Evolutionary conservation across 2,113 vertebrate genomes (phyloP), one percentile per base, ranked within the genome.

Genomic region (Sinocyclocheilus rhinocerous): DNA sequence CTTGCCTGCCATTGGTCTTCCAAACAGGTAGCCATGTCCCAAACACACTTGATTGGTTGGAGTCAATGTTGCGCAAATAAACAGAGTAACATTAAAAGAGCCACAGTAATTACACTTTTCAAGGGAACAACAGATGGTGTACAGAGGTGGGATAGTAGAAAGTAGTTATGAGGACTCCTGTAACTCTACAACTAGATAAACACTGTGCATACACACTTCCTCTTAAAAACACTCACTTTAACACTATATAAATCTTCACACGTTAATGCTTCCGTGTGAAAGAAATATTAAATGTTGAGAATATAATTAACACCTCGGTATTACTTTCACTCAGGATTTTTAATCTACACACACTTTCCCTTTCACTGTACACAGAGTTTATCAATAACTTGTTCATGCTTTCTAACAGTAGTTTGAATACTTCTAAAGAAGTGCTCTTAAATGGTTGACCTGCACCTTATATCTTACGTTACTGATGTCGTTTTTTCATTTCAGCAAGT

Each of bases 201-300:
- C 20, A 42, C 18, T 42, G 36, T 42, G 22, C 24, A 80, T 61
- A 6, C 18, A 22, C 29, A 22, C 76, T 12, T 77, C 59, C 7
- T 76, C 48, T 11, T 10, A 52, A 55, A 55, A 55, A 36, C 50
- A n/a, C 52, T 57, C 6, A 24, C 57, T 63, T 80, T 80, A 57
- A 45, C 77, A 80, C 77, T 33, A 80, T 61, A 63, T 24, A 61
- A 80, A 80, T 80, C 57, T 80, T 80, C 55, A 80, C 77, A 80
- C 20, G 11, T 80, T 22, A 78, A 78, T 63, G 77, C 59, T 61
- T 80, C 22, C 3, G 36, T 80, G 61, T n/a, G 6, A 36, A 39
- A 63, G 18, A 78, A 78, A 78, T 59, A 59, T 10, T n/a, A 61
- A 79, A 79, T 59, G 22, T 61, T 39, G 36, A 78, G 29, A 61